phyloP scores from a whole-genome alignment of 2,888 invertebrate genomes.

The Limenitis arthemis region DNA sequence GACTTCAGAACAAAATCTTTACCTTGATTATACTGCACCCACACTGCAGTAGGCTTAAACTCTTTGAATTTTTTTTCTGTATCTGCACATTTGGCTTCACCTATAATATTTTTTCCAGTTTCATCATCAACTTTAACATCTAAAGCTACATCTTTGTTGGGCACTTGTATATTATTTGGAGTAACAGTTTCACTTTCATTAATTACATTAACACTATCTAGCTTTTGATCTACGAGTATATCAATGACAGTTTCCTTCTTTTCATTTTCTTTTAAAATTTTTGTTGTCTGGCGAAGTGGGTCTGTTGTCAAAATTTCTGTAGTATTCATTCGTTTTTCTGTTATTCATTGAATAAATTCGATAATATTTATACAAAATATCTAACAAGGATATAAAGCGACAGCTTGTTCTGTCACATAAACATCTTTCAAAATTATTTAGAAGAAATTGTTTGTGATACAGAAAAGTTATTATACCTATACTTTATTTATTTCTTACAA shows the following conservation, averaged over 20 bases:
- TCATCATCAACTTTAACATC: not conserved
- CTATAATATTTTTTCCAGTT: not conserved
- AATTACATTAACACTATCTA: slow-evolving; percentile 1
- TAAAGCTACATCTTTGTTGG: not conserved
- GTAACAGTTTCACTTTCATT: not conserved
- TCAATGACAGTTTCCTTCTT: slow-evolving; percentile 5
- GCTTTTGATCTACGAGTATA: slow-evolving; percentile 2
- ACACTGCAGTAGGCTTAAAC: slow-evolving; percentile 3
- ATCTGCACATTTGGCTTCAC: not conserved
- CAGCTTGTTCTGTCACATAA: not conserved
- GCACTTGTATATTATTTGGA: not conserved
- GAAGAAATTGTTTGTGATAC: too few relatives aligned
- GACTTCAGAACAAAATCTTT: not conserved
- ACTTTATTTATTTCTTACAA: too few relatives aligned
- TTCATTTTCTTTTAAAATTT: slow-evolving; percentile 7
- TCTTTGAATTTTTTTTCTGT: not conserved
- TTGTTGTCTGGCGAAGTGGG: not conserved
- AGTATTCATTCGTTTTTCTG: slow-evolving; percentile 6
- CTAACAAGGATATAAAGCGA: too few relatives aligned
- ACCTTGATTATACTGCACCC: slow-evolving; percentile 20
- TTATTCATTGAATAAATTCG: not conserved
- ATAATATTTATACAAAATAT: not conserved
- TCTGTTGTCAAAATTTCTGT: not conserved
- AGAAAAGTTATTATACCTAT: too few relatives aligned
- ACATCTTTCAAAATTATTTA: too few relatives aligned